Base-by-base conservation (phyloP, 2,888 invertebrate species). In the Cetonia aurata region DNA sequence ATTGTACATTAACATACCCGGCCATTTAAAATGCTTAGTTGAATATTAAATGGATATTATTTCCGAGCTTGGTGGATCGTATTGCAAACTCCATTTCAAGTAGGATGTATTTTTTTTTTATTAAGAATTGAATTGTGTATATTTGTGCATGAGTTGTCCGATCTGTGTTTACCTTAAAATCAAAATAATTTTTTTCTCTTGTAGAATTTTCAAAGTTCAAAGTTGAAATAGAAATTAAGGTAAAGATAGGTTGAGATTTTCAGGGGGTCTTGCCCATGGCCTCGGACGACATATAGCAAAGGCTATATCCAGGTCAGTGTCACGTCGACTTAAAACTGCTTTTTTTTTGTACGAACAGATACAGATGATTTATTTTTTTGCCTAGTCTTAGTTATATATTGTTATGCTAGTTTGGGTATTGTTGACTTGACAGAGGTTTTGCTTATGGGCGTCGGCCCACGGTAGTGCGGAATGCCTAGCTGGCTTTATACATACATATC, bases 281-380 rank as follows among this genome's bases (percentile, higher is more conserved):
- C 80, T 82, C 79, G 83, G 82, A 80, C 85, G 76, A 79, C 84
- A 81, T 79, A 82, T 83, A 82, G 83, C 84, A 81, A 84, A 82
- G 82, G 84, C 84, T 84, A 82, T 82, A 80, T 75, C 73, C 82
- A 84, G 84, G 84, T 84, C 80, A 84, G 84, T 84, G 81, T 62
- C 52, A 37, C 48, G 59, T 42, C 50, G 62, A 50, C 48, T 62
- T 19, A 52, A 52, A 57, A 13, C 41, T 50, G 60, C 66, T 59
- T 70, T 72, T 57, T 69, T 72, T 70, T 72, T 57, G 69, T 69
- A 42, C 19, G 25, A 50, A 62, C 48, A 41, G 56, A 42, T 37
- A 52, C 37, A 60, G 15, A 69, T 52, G 53, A 42, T 66, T 70
- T 66, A 33, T 70, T 62, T 37, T 37, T 70, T 70, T 70, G 70